Conservation (phyloP, 1,140 invertebrate genomes). For the Matsumurasca onukii region DNA sequence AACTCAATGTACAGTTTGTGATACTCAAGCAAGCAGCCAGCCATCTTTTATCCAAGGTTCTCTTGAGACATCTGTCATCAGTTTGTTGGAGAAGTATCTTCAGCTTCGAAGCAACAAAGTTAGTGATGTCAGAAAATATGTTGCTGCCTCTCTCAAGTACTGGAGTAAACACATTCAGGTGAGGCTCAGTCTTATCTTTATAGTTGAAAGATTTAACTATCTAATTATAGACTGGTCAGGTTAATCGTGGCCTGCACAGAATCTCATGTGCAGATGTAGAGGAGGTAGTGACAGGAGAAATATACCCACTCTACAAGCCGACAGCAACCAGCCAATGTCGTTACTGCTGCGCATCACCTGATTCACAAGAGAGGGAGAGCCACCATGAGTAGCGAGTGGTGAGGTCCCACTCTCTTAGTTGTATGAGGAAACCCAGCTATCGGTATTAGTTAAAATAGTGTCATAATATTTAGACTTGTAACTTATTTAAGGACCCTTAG, state of each 20-base stretch:
- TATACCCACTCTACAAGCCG: background rate
- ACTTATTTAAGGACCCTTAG: too few relatives aligned
- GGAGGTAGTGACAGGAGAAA: background rate
- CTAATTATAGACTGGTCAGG: background rate
- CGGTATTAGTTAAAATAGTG: too few relatives aligned
- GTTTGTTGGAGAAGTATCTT: background rate
- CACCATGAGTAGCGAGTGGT: too few relatives aligned
- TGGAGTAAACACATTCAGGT: slow-evolving; percentile 16
- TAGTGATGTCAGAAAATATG: background rate
- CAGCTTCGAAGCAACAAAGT: background rate
- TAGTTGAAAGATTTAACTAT: background rate
- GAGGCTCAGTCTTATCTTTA: background rate
- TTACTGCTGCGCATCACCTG: background rate
- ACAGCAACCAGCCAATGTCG: background rate
- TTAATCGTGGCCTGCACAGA: background rate
- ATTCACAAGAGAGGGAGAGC: too few relatives aligned
- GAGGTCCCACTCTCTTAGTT: too few relatives aligned
- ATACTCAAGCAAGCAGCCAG: background rate
- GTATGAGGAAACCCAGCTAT: too few relatives aligned
- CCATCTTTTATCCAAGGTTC: background rate
- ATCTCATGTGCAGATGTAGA: background rate
- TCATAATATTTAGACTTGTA: too few relatives aligned
- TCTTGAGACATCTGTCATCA: background rate
- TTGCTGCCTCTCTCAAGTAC: background rate
- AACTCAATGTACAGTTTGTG: background rate